Evolutionary conservation across 2,888 invertebrate species (phyloP).

Genomic region (Polydrusus cervinus): DNA sequence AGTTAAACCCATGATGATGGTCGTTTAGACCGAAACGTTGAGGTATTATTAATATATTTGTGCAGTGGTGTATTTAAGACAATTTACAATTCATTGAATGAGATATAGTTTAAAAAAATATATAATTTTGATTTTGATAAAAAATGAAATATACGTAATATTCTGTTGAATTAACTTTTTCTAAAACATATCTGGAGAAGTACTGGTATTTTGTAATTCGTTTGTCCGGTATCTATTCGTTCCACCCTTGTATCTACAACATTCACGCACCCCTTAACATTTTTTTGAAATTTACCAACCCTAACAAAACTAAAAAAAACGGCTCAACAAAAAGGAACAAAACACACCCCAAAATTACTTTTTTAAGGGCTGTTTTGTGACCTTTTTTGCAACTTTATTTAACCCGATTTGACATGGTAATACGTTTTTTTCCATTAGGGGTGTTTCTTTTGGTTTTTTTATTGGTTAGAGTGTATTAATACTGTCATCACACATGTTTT

Average conservation of each 20-base stretch:
- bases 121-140: too few species aligned
- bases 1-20: too few species aligned
- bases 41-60: too few species aligned
- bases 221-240: too few species aligned
- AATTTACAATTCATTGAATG: too few species aligned
- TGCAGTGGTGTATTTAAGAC: too few species aligned
- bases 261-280: background rate
- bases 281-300: slow-evolving; percentile 18
- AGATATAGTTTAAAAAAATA: too few species aligned
- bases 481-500: slow-evolving; percentile 49
- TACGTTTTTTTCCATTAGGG: slow-evolving; percentile 31
- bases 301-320: slow-evolving; percentile 20
- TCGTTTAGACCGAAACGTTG: too few species aligned
- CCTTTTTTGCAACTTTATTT: slow-evolving; percentile 43
- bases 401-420: slow-evolving; percentile 35
- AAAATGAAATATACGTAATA: too few species aligned
- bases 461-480: slow-evolving; percentile 40
- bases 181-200: too few species aligned
- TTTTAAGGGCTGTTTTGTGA: slow-evolving; percentile 36
- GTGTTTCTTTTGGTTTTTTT: slow-evolving; percentile 40
- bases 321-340: slow-evolving; percentile 11
- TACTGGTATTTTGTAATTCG: background rate
- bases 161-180: too few species aligned
- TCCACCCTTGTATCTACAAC: background rate
- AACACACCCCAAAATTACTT: slow-evolving; percentile 19